Evolutionary conservation across 2,113 vertebrate genomes (phyloP).

Genomic region (Melospiza georgiana): DNA sequence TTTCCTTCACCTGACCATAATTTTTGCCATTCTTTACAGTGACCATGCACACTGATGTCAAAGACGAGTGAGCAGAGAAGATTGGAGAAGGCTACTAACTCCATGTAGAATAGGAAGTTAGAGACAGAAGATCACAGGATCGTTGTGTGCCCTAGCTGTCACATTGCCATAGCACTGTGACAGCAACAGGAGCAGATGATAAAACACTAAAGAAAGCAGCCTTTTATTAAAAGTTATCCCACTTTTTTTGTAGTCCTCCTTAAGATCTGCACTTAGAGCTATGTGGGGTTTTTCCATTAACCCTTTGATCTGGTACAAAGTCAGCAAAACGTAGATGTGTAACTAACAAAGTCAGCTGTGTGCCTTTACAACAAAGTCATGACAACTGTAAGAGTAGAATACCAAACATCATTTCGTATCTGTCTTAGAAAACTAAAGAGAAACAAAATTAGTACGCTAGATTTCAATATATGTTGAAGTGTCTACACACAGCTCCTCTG

Average conservation of each 20-base stretch:
- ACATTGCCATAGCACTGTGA: neutral
- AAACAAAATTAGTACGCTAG: neutral
- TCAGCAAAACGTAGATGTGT: neutral
- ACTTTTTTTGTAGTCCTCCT: neutral
- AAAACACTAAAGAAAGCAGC: neutral
- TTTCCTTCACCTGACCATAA: neutral
- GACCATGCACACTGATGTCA: neutral
- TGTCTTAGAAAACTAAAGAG: neutral
- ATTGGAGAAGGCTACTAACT: neutral
- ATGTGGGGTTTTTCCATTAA: neutral
- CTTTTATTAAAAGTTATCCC: neutral
- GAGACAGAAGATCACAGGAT: neutral
- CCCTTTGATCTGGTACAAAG: neutral
- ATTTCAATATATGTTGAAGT: neutral
- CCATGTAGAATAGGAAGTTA: neutral
- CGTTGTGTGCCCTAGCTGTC: neutral
- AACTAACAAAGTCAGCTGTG: neutral
- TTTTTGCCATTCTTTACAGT: neutral
- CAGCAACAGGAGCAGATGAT: neutral
- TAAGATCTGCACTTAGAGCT: neutral
- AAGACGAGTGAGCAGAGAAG: neutral
- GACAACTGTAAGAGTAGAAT: neutral
- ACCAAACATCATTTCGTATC: neutral
- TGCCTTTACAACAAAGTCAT: neutral
- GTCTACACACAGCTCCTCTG: neutral